A percentile compares a stretch with the other conserved stretches of the same genome.
phyloP scores from a whole-genome alignment of 2,797 vertebrate species.

The Lithobates sylvaticus region DNA sequence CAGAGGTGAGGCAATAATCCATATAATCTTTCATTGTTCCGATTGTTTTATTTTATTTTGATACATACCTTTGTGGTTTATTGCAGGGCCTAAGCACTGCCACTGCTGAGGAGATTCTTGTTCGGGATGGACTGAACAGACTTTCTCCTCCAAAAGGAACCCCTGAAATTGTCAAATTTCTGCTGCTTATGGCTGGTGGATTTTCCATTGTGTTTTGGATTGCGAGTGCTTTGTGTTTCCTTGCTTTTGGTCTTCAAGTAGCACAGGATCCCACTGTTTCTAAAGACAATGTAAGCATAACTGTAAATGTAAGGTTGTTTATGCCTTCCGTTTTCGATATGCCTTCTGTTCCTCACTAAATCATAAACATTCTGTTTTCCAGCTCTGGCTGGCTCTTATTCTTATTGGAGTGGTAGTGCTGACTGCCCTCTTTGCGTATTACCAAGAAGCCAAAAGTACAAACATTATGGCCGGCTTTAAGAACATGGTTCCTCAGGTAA shows the following conservation, averaged over 20 bases:
- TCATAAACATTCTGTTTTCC: background rate
- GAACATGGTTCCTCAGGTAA: conserved; percentile 83
- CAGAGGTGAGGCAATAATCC: too few species aligned
- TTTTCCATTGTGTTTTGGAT: conserved; percentile 63
- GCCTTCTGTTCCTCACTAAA: background rate
- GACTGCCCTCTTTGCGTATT: conserved; percentile 81
- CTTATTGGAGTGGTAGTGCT: conserved; percentile 78
- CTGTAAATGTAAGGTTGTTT: background rate
- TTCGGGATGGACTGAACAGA: conserved; percentile 49
- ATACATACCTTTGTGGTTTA: background rate
- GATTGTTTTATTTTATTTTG: background rate
- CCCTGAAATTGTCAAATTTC: conserved; percentile 57
- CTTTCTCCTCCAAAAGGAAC: conserved; percentile 57
- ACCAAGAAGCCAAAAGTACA: conserved; percentile 84
- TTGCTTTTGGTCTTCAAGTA: conserved; percentile 55
- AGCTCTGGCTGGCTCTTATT: conserved; percentile 80
- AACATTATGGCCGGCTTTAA: conserved; percentile 85
- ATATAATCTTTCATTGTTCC: background rate
- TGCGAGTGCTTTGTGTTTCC: conserved; percentile 49
- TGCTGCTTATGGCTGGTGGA: conserved; percentile 53
- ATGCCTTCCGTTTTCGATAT: background rate
- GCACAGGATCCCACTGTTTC: conserved; percentile 48
- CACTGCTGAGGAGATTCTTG: background rate
- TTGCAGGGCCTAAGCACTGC: conserved; percentile 28
- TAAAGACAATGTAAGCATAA: conserved; percentile 58